Conservation (phyloP, 1,140 invertebrate genomes). For the Pachyrhynchus sulphureomaculatus region DNA sequence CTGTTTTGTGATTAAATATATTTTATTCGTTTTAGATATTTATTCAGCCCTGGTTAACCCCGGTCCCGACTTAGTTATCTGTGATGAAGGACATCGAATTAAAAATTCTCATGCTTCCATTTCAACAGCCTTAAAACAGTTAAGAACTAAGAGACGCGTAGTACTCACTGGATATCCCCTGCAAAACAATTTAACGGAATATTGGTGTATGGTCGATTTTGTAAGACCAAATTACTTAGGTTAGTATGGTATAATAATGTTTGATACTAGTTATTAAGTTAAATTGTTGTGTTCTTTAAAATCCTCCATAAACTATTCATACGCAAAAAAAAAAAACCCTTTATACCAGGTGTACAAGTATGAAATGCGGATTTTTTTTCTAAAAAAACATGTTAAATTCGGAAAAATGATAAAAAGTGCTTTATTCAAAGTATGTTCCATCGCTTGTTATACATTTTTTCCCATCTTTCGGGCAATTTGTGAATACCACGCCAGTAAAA, state of each 20-base stretch:
- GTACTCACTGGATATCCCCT: conserved; percentile 94
- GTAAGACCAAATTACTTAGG: conserved; percentile 89
- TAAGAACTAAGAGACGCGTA: conserved; percentile 84
- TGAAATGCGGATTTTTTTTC: too few species aligned
- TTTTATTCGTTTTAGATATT: conserved; percentile 72
- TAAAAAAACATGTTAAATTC: too few species aligned
- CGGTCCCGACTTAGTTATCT: conserved; percentile 92
- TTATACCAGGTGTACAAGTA: too few species aligned
- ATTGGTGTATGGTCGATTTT: conserved; percentile 97
- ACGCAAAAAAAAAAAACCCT: too few species aligned
- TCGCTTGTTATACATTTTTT: too few species aligned
- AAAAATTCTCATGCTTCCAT: conserved; percentile 95
- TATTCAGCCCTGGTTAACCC: conserved; percentile 84
- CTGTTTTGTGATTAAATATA: too few species aligned
- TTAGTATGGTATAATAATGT: conserved; percentile 44
- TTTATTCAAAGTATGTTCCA: too few species aligned
- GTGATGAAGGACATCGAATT: conserved; percentile 95
- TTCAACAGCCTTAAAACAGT: conserved; percentile 88
- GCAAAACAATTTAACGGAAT: conserved; percentile 95
- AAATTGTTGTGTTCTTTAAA: neutral
- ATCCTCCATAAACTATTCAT: neutral
- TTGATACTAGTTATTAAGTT: neutral
- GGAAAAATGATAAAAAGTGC: too few species aligned
- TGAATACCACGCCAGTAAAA: too few species aligned
- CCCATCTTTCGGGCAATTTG: too few species aligned